Percentiles rank a stretch among this genome's conserved stretches.
These are phyloP conservation scores for Chalcosyrphus nemorum DNA, from an alignment of 2,888 invertebrate species.

Conservation along the genomic window DNA sequence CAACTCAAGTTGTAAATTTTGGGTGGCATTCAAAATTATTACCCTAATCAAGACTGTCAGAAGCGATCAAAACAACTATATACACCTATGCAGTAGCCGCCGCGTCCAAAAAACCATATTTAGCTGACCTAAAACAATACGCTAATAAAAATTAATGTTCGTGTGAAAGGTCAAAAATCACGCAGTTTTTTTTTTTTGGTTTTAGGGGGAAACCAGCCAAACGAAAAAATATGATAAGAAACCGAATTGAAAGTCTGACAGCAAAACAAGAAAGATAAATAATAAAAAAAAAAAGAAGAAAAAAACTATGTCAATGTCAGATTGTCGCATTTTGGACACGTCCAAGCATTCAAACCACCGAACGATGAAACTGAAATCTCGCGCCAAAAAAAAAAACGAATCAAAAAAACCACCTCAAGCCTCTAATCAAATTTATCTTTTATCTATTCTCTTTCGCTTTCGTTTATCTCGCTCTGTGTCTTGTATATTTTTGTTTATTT, in stretches of 20 bases:
- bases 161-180: slow-evolving; percentile 37
- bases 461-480: not conserved
- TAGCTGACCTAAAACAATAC: slow-evolving; percentile 41
- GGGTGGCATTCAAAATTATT: not conserved
- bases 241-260: slow-evolving; percentile 37
- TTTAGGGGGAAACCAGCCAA: not conserved
- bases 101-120: not conserved
- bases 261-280: slow-evolving; percentile 24
- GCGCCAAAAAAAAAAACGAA: too few relatives aligned
- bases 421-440: slow-evolving; percentile 18
- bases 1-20: not conserved
- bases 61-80: slow-evolving; percentile 7
- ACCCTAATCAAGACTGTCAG: not conserved
- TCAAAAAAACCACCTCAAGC: slow-evolving; percentile 10
- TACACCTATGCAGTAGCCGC: not conserved
- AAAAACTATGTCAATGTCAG: slow-evolving; percentile 52
- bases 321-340: slow-evolving; percentile 19
- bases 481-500: slow-evolving; percentile 37
- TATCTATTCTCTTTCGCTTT: not conserved
- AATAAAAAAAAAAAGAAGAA: not conserved
- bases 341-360: too few relatives aligned
- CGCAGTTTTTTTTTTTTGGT: too few relatives aligned
- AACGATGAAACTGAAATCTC: slow-evolving; percentile 26
- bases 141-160: slow-evolving; percentile 25
- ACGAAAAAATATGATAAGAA: slow-evolving; percentile 29